A percentile compares a stretch with the other conserved stretches of the same genome.
Evolutionary conservation across 1,140 invertebrate genomes (phyloP).

Genomic region (Atopsyche davidsoni): DNA sequence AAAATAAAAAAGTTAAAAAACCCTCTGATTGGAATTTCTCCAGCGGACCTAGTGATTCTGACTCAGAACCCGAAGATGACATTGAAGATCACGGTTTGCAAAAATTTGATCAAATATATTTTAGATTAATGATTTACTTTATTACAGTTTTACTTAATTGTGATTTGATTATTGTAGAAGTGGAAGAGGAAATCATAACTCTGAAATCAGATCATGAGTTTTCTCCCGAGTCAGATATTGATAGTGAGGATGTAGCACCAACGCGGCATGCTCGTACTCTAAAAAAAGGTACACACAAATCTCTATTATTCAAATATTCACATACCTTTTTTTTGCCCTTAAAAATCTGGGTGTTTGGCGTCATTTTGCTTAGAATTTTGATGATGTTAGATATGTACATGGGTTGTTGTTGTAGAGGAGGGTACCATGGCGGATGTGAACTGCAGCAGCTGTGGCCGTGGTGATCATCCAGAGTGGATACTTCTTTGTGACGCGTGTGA

Average conservation of each 20-base stretch:
- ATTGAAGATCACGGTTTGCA: slow-evolving; percentile 30
- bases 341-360: background rate
- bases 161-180: slow-evolving; percentile 29
- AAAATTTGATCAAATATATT: slow-evolving; percentile 4
- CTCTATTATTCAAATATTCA: background rate
- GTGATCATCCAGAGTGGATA: slow-evolving; percentile 93
- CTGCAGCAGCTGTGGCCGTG: slow-evolving; percentile 81
- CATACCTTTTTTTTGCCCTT: no score
- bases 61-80: slow-evolving; percentile 55
- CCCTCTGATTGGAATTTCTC: slow-evolving; percentile 63
- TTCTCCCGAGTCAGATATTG: slow-evolving; percentile 67
- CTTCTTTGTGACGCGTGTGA: slow-evolving; percentile 92
- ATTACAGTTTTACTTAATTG: slow-evolving; percentile 1
- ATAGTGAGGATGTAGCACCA: slow-evolving; percentile 55
- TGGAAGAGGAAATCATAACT: slow-evolving; percentile 54
- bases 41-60: slow-evolving; percentile 57
- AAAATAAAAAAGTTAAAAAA: slow-evolving; percentile 53
- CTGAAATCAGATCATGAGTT: slow-evolving; percentile 88
- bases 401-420: slow-evolving; percentile 39
- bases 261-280: slow-evolving; percentile 63
- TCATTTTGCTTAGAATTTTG: background rate
- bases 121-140: slow-evolving; percentile 3
- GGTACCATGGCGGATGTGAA: slow-evolving; percentile 57
- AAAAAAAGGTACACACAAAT: slow-evolving; percentile 44
- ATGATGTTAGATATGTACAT: slow-evolving; percentile 1